phyloP scores from a whole-genome alignment of 2,888 invertebrate genomes.

The Sturmia bella region DNA sequence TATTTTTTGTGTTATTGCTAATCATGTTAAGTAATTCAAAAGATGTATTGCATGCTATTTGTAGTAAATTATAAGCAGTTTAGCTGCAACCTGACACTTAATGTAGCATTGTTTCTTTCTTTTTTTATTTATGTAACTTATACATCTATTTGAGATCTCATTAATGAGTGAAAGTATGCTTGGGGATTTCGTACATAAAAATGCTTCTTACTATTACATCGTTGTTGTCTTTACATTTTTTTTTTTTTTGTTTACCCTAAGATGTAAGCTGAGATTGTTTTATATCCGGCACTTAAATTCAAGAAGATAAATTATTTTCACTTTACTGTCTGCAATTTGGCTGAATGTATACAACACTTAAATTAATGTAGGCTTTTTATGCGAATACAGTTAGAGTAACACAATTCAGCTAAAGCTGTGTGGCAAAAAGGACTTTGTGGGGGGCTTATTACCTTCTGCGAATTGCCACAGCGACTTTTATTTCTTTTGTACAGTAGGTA shows the following conservation, averaged over 20 bases:
- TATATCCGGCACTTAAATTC: slow-evolving; percentile 33
- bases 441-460: slow-evolving; percentile 39
- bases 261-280: slow-evolving; percentile 56
- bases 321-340: slow-evolving; percentile 61
- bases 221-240: slow-evolving; percentile 31
- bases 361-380: slow-evolving; percentile 59
- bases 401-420: neutral
- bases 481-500: neutral
- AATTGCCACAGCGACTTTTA: neutral
- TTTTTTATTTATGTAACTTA: neutral
- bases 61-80: slow-evolving; percentile 61
- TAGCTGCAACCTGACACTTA: slow-evolving; percentile 37
- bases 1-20: too few relatives aligned
- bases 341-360: slow-evolving; percentile 58
- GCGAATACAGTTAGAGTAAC: neutral
- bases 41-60: slow-evolving; percentile 62
- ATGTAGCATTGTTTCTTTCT: slow-evolving; percentile 12
- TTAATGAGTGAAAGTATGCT: neutral
- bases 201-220: slow-evolving; percentile 49
- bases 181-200: slow-evolving; percentile 23
- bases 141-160: neutral
- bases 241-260: slow-evolving; percentile 33
- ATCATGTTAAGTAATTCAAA: slow-evolving; percentile 24
- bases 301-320: slow-evolving; percentile 63
- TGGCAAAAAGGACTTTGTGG: neutral